Conservation (phyloP, 2,797 vertebrate genomes). For the Clarias fuscus region DNA sequence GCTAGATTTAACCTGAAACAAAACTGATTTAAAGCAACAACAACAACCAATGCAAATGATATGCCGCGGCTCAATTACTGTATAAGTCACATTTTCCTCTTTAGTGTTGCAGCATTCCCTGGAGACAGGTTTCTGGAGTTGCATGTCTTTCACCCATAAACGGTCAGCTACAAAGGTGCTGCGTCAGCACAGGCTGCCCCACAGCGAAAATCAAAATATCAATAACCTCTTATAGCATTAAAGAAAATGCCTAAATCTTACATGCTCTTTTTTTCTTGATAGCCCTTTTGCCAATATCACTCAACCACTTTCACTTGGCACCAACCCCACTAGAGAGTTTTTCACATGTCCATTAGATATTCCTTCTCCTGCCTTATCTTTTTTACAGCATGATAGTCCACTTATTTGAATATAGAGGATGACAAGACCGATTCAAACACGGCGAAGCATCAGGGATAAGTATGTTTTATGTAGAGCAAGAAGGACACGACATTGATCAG, state of each 20-base stretch:
- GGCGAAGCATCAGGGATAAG: neutral
- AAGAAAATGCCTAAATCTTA: constrained; percentile 83
- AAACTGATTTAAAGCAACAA: neutral
- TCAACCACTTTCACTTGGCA: constrained; percentile 80
- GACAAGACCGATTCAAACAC: constrained; percentile 21
- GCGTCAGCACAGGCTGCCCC: constrained; percentile 73
- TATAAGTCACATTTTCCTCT: constrained; percentile 14
- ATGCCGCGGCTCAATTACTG: neutral
- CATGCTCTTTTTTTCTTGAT: constrained; percentile 59
- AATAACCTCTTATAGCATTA: constrained; percentile 86
- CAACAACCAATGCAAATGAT: neutral
- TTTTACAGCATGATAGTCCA: constrained; percentile 44
- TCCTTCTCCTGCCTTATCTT: constrained; percentile 37
- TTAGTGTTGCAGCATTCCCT: constrained; percentile 58
- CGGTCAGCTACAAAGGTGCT: constrained; percentile 68
- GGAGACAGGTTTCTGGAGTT: constrained; percentile 68
- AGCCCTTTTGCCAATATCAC: constrained; percentile 76
- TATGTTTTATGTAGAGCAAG: constrained; percentile 21
- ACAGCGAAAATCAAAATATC: constrained; percentile 80
- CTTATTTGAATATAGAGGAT: constrained; percentile 53
- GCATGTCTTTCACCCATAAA: constrained; percentile 73
- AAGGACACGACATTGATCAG: constrained; percentile 21
- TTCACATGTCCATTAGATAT: constrained; percentile 62
- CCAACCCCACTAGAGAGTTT: constrained; percentile 68
- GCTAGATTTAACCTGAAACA: neutral